Percentiles rank a stretch among this genome's conserved stretches.
phyloP scores from a whole-genome alignment of 2,113 vertebrate genomes.

The Phrynosoma platyrhinos region DNA sequence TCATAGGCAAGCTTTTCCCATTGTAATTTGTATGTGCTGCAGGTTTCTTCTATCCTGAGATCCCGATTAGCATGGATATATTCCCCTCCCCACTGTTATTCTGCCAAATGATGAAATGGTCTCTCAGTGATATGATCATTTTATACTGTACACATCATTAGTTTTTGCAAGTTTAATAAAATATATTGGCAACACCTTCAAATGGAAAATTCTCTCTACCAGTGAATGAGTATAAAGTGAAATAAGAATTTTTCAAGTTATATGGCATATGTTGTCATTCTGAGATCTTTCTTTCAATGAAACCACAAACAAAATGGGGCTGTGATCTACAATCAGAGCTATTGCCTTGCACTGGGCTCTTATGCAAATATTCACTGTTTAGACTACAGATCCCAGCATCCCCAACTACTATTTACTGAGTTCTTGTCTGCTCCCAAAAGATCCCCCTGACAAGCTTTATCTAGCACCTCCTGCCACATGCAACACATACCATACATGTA shows the following conservation, averaged over 20 bases:
- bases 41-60: conserved; percentile 37
- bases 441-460: too few relatives aligned
- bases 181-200: background rate
- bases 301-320: background rate
- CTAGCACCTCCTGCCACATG: too few relatives aligned
- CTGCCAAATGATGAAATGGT: background rate
- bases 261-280: background rate
- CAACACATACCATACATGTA: too few relatives aligned
- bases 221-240: background rate
- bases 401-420: too few relatives aligned
- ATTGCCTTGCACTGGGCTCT: background rate
- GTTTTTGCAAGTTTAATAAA: background rate
- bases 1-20: conserved; percentile 64
- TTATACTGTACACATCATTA: background rate
- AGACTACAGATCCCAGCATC: background rate
- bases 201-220: background rate
- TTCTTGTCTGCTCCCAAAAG: too few relatives aligned
- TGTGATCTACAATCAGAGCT: background rate
- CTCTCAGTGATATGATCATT: background rate
- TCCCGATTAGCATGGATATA: background rate
- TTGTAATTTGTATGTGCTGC: conserved; percentile 55
- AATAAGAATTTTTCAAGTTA: background rate
- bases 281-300: background rate
- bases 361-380: background rate
- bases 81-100: background rate